Evolutionary conservation across 92 coral and sea anemone species (phyloP), one percentile per base, ranked within the genome.

Genomic region (Virgularia gustaviana): DNA sequence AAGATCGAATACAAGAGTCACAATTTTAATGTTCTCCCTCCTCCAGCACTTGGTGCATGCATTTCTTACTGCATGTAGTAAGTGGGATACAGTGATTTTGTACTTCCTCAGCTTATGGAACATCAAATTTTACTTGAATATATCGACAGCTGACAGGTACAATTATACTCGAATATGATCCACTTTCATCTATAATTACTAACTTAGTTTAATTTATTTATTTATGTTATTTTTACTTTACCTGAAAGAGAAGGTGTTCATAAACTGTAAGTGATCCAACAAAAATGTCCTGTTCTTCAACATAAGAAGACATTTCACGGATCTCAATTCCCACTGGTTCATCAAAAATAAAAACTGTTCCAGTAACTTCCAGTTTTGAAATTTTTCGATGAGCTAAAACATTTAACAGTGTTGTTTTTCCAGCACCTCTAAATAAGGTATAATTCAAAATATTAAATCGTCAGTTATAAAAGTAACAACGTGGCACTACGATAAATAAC

Each of bases 321-420:
- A 92, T 89, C 8, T 76, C 77, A 22, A 87, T 58, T 25, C 90
- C 92, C 25, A 86, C 81, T 0, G 86, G 83, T 31, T 45, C 74
- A 29, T 81, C 83, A 44, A 84, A 85, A 39, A 92, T 78, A 63
- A 49, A 75, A 1, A 92, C 94, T 15, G 78, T 71, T 24, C 96
- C 98, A 18, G 84, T 66, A 0, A 92, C 98, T 60, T 92, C 88
- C 54, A 92, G 65, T 74, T 66, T 79, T 23, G 79, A 83, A 65
- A 92, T 77, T 79, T 86, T 89, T 20, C 96, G 98, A 77, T 92
- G 95, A n/a, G 98, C 98, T 57, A 92, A 60, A 31, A 89, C 94
- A 58, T 92, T 92, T 87, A 92, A 82, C 57, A 92, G 76, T 28
- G 96, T 88, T 13, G 96, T 77, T 63, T 88, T 91, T 27, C 97